Evolutionary conservation across 2,113 vertebrate species (phyloP), one percentile per base, ranked within the genome.

Genomic region (Erythrocercus mccallii): DNA sequence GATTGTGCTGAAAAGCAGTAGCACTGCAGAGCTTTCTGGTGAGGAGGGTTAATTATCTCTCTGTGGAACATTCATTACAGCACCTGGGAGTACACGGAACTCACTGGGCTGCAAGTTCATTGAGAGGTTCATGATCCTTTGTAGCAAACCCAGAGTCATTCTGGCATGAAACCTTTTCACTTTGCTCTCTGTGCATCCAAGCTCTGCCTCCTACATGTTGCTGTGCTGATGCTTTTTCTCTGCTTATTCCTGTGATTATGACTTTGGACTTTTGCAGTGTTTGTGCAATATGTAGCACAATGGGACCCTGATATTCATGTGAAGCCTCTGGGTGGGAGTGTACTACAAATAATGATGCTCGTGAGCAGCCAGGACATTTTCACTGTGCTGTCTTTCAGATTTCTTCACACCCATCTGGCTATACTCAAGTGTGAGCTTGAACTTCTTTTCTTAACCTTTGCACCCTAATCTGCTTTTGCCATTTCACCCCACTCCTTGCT

Each of bases 21-120:
- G 47, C 51, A 21, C 68, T 47, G 84, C 3, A 7, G 66, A 90
- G 74, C 81, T 83, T 80, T 62, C 4, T 44, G 93, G 94, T 96
- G 93, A 95, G 66, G 45, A 61, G 93, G 84, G 95, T 95, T 96
- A 96, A 96, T 96, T 93, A 95, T 92, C 87, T 95, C 90, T 70
- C 90, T 73, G 93, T 95, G 92, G 91, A 96, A 92, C 92, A 88
- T 95, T 94, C 92, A 92, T 95, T 95, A 94, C 71, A 68, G 85
- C 74, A 95, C 93, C 95, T 96, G 93, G 84, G 92, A 90, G 74
- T 92, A 72, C 60, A 79, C 9, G 30, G 84, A 89, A 74, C 78
- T 94, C 64, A 69, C 72, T 51, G 42, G 81, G 65, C 74, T 89
- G 65, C 44, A 61, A 84, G 95, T 91, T 94, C 5, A 0, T 60